These are phyloP conservation scores for Nemotelus nigrinus DNA, from an alignment of 2,888 invertebrate species.

Conservation along the genomic window DNA sequence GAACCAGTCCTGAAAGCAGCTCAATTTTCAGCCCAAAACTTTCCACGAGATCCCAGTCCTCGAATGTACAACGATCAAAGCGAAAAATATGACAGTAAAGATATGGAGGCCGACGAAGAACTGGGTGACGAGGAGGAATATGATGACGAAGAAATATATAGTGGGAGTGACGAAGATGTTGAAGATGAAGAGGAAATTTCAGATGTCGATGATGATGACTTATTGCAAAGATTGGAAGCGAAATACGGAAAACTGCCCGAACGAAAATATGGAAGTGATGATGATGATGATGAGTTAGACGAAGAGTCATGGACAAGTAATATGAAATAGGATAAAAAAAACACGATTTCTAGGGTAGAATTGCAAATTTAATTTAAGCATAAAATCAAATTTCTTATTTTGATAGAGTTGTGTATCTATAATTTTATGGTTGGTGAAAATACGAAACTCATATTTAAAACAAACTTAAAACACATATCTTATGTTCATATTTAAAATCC, in stretches of 20 bases:
- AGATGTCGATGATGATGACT: conserved; percentile 76
- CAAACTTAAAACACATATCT: too few relatives aligned
- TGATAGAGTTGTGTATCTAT: too few relatives aligned
- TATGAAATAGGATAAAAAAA: conserved; percentile 22
- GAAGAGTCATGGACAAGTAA: conserved; percentile 65
- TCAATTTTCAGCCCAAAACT: neutral
- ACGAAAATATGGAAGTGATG: conserved; percentile 64
- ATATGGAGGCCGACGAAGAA: conserved; percentile 60
- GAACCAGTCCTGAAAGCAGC: conserved; percentile 1
- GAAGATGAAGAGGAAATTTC: conserved; percentile 68
- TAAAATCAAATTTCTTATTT: neutral
- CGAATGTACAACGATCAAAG: conserved; percentile 51
- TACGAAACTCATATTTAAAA: too few relatives aligned
- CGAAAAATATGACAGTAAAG: conserved; percentile 55
- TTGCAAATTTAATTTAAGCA: neutral
- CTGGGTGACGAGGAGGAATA: conserved; percentile 62
- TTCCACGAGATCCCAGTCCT: neutral
- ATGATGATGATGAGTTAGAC: conserved; percentile 65
- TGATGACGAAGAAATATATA: conserved; percentile 54
- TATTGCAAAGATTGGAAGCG: conserved; percentile 75
- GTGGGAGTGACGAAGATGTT: conserved; percentile 50
- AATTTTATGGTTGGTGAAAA: too few relatives aligned
- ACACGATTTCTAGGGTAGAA: too few relatives aligned
- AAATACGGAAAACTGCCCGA: conserved; percentile 78
- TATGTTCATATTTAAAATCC: too few relatives aligned